phyloP scores from a whole-genome alignment of 2,113 vertebrate species.

The Neomonachus schauinslandi region DNA sequence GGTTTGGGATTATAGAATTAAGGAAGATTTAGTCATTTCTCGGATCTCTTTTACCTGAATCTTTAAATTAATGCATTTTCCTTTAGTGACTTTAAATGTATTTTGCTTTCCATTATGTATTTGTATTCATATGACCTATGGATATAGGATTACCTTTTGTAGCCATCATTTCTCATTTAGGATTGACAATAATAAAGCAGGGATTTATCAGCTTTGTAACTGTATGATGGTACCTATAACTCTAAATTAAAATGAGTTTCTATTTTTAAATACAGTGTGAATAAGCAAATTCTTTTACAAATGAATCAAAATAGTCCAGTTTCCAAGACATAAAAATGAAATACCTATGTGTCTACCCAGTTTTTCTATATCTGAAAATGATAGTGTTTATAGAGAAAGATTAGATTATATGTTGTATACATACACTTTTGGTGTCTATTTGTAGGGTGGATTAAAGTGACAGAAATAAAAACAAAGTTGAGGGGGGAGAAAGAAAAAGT shows the following conservation, averaged over 20 bases:
- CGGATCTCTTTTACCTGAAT: background rate
- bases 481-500: background rate
- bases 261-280: background rate
- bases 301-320: background rate
- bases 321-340: background rate
- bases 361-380: background rate
- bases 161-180: background rate
- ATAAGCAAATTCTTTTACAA: conserved; percentile 22
- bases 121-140: background rate
- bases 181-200: background rate
- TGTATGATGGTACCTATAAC: background rate
- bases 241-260: background rate
- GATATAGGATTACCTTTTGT: background rate
- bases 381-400: background rate
- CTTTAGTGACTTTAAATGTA: background rate
- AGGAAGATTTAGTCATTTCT: conserved; percentile 29
- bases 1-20: background rate
- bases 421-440: conserved; percentile 1
- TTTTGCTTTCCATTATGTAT: background rate
- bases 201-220: background rate
- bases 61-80: conserved; percentile 12
- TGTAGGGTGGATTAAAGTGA: conserved; percentile 14
- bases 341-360: background rate
- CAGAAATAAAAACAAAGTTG: conserved; percentile 5
- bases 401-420: background rate